A percentile compares a stretch with the other conserved stretches of the same genome.
phyloP scores from a whole-genome alignment of 2,888 invertebrate genomes.

The Caenorhabditis auriculariae region DNA sequence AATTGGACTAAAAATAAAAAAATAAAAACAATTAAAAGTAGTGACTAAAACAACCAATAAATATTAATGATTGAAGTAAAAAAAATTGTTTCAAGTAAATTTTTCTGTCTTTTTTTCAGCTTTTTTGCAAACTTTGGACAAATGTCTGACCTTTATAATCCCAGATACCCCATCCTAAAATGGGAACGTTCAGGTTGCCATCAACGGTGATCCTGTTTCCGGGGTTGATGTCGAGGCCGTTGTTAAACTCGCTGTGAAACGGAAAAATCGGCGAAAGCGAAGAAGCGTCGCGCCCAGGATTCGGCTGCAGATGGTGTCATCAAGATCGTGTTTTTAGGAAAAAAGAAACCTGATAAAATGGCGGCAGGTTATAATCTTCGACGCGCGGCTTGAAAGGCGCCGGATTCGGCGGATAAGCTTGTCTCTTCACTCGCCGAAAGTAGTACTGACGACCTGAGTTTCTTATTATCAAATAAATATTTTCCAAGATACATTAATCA shows the following conservation, averaged over 20 bases:
- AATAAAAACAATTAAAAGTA: too few species aligned
- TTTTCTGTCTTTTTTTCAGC: too few species aligned
- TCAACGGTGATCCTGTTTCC: constrained; percentile 51
- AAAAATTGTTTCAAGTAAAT: neutral
- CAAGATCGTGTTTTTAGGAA: constrained; percentile 5
- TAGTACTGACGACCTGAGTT: constrained; percentile 69
- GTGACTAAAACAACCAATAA: too few species aligned
- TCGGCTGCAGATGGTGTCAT: too few species aligned
- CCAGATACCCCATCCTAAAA: constrained; percentile 57
- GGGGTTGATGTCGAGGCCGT: constrained; percentile 55
- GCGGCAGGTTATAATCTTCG: constrained; percentile 55
- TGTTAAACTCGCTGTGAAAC: constrained; percentile 52
- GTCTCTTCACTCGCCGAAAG: constrained; percentile 23
- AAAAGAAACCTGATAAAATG: constrained; percentile 48
- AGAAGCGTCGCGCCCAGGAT: constrained; percentile 55
- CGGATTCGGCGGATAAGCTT: constrained; percentile 55
- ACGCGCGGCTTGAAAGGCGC: constrained; percentile 47
- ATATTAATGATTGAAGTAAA: constrained; percentile 3
- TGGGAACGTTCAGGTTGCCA: constrained; percentile 53
- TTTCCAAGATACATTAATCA: too few species aligned
- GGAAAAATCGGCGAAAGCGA: constrained; percentile 53
- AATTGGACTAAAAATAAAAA: too few species aligned
- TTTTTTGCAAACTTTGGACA: too few species aligned
- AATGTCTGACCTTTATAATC: constrained; percentile 51
- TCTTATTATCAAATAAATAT: too few species aligned